phyloP scores from a whole-genome alignment of 2,113 vertebrate genomes.

The Eleginops maclovinus region DNA sequence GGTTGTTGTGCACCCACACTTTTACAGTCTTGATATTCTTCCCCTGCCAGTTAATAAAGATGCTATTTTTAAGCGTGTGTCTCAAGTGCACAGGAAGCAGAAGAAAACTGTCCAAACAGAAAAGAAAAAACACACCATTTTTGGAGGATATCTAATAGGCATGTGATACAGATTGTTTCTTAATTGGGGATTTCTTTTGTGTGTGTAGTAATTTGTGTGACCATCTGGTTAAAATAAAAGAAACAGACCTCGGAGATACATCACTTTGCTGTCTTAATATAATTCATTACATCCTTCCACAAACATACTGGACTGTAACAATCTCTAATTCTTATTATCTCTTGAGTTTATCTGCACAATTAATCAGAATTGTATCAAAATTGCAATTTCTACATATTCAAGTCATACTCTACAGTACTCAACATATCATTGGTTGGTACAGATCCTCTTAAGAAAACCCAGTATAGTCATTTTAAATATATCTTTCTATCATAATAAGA shows the following conservation, averaged over 20 bases:
- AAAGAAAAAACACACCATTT: not conserved
- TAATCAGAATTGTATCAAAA: no score
- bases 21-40: not conserved
- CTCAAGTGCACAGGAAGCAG: constrained; percentile 12
- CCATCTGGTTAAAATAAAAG: constrained; percentile 60
- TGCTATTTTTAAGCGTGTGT: constrained; percentile 36
- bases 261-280: constrained; percentile 24
- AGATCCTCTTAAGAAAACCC: no score
- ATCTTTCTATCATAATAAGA: no score
- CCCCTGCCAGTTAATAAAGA: constrained; percentile 43
- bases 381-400: no score
- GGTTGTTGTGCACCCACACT: constrained; percentile 39
- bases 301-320: constrained; percentile 3
- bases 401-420: no score
- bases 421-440: no score
- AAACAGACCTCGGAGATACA: constrained; percentile 30
- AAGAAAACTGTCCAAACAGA: constrained; percentile 4
- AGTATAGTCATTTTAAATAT: no score
- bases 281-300: constrained; percentile 11
- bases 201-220: constrained; percentile 48
- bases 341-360: no score
- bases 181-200: constrained; percentile 16
- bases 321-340: constrained; percentile 11
- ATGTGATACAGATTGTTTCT: constrained; percentile 12
- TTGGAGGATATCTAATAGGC: constrained; percentile 7